These are phyloP conservation scores for Hyalella azteca DNA, from an alignment of 2,888 invertebrate genomes.

Conservation along the genomic window DNA sequence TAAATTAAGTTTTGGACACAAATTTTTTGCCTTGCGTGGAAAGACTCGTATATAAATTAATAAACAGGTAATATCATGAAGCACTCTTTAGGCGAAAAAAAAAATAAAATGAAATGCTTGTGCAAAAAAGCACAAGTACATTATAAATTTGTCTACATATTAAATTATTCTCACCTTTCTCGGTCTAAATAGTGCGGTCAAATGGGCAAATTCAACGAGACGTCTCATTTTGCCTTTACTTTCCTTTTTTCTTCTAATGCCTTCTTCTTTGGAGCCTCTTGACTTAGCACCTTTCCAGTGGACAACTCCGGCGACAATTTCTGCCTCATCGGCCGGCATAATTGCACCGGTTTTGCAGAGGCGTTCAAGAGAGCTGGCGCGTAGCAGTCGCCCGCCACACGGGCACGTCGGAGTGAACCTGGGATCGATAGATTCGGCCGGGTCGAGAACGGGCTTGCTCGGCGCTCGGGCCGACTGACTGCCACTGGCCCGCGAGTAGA, in stretches of 20 bases:
- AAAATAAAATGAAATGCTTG: no score
- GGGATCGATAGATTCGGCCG: conserved; percentile 53
- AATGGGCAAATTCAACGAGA: conserved; percentile 51
- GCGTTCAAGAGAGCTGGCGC: conserved; percentile 49
- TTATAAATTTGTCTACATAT: no score
- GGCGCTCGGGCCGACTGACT: conserved; percentile 22
- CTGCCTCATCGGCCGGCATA: background rate
- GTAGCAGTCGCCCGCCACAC: conserved; percentile 50
- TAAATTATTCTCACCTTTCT: conserved; percentile 53
- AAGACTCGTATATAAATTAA: no score
- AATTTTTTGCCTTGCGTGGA: no score
- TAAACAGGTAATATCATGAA: no score
- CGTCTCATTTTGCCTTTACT: conserved; percentile 44
- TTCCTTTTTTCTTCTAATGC: conserved; percentile 42
- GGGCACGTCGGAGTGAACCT: conserved; percentile 56
- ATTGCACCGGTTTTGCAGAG: conserved; percentile 39
- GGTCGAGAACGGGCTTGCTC: conserved; percentile 42
- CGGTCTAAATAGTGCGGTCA: conserved; percentile 54
- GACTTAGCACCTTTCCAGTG: conserved; percentile 45
- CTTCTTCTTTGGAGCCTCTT: conserved; percentile 45
- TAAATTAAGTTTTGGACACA: no score
- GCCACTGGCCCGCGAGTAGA: conserved; percentile 6
- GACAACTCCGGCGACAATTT: background rate
- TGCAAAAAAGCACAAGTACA: no score
- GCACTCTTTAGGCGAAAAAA: no score